phyloP scores from a whole-genome alignment of 2,888 invertebrate genomes.

The Ichneumoninae sp. region DNA sequence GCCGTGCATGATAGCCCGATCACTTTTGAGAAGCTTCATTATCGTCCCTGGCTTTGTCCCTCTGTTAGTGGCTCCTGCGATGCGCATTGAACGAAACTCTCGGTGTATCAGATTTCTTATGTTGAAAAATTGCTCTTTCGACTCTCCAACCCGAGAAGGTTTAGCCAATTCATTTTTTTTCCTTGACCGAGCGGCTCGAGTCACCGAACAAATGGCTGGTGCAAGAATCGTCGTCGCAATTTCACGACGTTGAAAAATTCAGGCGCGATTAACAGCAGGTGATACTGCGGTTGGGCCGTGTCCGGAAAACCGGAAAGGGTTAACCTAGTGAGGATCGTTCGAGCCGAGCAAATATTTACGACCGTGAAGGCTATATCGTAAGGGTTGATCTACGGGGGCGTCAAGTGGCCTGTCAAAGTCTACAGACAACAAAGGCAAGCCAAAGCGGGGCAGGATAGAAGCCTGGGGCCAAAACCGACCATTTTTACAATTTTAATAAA shows the following conservation, averaged over 20 bases:
- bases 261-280: not conserved
- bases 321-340: not conserved
- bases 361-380: not conserved
- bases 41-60: not conserved
- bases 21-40: no score
- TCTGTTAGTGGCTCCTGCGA: not conserved
- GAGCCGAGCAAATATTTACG: conserved; percentile 14
- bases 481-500: no score
- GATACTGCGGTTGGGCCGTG: not conserved
- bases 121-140: not conserved
- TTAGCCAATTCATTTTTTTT: not conserved
- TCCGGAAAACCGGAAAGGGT: not conserved
- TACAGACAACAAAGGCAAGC: no score
- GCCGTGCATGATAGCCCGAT: no score
- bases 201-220: not conserved
- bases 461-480: no score
- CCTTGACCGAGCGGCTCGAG: not conserved
- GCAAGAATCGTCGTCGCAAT: not conserved
- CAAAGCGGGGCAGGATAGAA: not conserved
- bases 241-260: not conserved
- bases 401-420: conserved; percentile 15
- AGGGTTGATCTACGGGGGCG: conserved; percentile 36
- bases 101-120: not conserved
- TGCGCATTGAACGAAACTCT: not conserved
- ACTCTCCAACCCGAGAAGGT: not conserved